Evolutionary conservation across 2,113 vertebrate species (phyloP).

Genomic region (Alectura lathami): DNA sequence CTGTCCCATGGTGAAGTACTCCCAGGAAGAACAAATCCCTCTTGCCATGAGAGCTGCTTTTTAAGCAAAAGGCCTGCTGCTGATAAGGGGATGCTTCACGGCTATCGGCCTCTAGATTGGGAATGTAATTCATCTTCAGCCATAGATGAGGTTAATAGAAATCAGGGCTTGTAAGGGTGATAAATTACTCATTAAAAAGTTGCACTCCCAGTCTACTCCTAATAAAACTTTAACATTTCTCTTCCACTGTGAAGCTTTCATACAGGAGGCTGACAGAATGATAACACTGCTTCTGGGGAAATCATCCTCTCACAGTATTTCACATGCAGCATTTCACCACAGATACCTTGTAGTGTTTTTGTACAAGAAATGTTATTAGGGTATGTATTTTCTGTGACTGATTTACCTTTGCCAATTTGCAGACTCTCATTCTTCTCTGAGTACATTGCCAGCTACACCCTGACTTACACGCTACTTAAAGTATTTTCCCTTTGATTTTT

Average conservation of each 20-base stretch:
- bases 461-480: neutral
- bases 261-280: neutral
- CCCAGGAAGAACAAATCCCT: neutral
- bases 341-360: neutral
- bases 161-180: neutral
- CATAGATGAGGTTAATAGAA: neutral
- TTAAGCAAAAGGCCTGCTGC: neutral
- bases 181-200: constrained; percentile 48
- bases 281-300: neutral
- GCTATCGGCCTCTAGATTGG: neutral
- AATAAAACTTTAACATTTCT: neutral
- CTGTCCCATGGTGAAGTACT: neutral
- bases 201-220: neutral
- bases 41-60: neutral
- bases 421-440: neutral
- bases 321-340: neutral
- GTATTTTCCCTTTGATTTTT: neutral
- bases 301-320: neutral
- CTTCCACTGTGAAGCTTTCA: neutral
- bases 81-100: neutral
- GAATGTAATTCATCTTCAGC: neutral
- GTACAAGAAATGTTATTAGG: neutral
- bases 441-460: neutral
- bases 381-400: neutral
- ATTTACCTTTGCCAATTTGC: neutral